Base-by-base conservation (phyloP, 53 echinoderm and acorn worm genomes). In the Actinopyga echinites region DNA sequence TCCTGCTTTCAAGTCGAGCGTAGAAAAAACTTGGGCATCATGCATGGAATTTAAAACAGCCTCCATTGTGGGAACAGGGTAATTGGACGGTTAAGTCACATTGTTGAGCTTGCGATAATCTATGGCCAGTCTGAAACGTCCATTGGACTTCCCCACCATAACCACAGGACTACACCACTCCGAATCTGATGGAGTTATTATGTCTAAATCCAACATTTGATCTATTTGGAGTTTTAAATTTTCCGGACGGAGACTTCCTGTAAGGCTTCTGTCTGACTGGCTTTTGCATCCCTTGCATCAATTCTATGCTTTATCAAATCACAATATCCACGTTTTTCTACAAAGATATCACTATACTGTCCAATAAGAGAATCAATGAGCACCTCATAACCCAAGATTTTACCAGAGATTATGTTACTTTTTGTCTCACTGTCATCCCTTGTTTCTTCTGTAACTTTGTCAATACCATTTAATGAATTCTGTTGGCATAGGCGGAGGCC, bases 111-210 rank as follows among this genome's bases (percentile, higher is more conserved):
- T 55, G 21, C 56, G 56, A 55, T 55, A 55, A 55, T 55, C 1
- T 1, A 1, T 55, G 56, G 56, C 61, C 61, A 21, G 61, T 21
- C 61, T 60, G 61, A 17, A 60, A 19, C 22, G 21, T 59, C 60
- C 60, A 59, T 59, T 26, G 26, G 63, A 20, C 34, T 54, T 65
- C 64, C 68, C 80, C 29, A 55, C 64, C 30, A 87, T 80, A 49
- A 87, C 31, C 33, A 82, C 82, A 5, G 83, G 83, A 24, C 44
- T 44, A 28, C 69, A 69, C 83, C 83, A 83, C 37, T 74, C 61
- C n/a, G 83, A 69, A 29, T 74, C 53, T 28, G 84, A 89, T n/a
- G 79, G 84, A 49, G 43, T 29, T 55, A 88, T 88, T 21, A 88
- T 84, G 20, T 26, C 83, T 21, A 83, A 35, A n/a, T 75, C 65